phyloP scores from a whole-genome alignment of 1,140 invertebrate genomes.

The Schlechtendalia chinensis region DNA sequence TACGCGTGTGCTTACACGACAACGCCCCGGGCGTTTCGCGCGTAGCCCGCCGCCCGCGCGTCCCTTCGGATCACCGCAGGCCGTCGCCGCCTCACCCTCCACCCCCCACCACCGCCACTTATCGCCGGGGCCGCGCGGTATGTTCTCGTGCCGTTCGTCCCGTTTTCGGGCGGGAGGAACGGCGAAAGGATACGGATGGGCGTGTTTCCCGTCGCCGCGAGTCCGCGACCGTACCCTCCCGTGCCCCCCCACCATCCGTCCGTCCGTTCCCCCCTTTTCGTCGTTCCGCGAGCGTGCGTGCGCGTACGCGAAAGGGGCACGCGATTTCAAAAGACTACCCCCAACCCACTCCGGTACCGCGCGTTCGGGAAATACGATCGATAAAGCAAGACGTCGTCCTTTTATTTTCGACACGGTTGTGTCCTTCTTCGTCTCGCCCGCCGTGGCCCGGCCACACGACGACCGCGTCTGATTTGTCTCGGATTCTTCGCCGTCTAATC shows the following conservation, averaged over 20 bases:
- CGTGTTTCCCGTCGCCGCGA: constrained; percentile 36
- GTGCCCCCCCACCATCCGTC: background rate
- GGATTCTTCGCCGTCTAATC: background rate
- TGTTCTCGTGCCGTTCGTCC: background rate
- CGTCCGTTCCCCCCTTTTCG: too few species aligned
- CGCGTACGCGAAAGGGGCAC: constrained; percentile 44
- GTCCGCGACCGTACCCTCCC: background rate
- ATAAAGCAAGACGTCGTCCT: constrained; percentile 48
- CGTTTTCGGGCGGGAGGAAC: background rate
- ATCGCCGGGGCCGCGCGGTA: background rate
- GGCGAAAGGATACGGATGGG: constrained; percentile 5
- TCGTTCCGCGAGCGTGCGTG: too few species aligned
- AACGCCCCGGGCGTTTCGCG: constrained; percentile 18
- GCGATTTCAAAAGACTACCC: constrained; percentile 41
- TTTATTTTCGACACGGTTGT: constrained; percentile 38
- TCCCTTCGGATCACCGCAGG: background rate
- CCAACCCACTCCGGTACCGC: background rate
- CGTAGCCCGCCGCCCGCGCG: background rate
- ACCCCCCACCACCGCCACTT: background rate
- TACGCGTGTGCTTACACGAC: background rate
- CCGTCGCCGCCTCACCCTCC: background rate
- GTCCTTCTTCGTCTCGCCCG: background rate
- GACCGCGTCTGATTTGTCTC: background rate
- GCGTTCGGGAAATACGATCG: constrained; percentile 24
- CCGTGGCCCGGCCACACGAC: background rate